These are phyloP conservation scores for Macropodus opercularis DNA, from an alignment of 2,797 vertebrate species.

Conservation along the genomic window DNA sequence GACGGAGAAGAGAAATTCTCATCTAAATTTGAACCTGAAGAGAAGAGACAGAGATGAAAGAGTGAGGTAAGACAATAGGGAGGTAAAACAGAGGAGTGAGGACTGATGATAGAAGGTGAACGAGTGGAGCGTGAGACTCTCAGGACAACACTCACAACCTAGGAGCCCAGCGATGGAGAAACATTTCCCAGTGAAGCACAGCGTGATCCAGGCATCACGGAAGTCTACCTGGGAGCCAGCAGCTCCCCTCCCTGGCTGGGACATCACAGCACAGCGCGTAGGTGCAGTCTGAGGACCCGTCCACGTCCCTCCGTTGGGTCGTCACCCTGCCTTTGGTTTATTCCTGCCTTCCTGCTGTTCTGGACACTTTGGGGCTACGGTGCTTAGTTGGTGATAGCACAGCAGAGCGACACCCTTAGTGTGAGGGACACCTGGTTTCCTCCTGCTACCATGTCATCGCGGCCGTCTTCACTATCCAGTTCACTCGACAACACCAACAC, in stretches of 20 bases:
- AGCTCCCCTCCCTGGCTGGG: constrained; percentile 72
- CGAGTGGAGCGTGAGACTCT: not conserved
- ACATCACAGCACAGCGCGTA: constrained; percentile 56
- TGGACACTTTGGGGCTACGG: too few species aligned
- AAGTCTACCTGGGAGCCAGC: constrained; percentile 57
- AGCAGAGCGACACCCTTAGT: too few species aligned
- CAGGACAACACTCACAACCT: constrained; percentile 4
- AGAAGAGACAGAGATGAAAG: constrained; percentile 39
- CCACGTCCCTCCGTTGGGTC: too few species aligned
- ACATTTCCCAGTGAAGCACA: constrained; percentile 26
- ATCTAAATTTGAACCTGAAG: constrained; percentile 81
- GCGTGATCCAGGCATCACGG: constrained; percentile 10
- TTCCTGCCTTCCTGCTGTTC: too few species aligned
- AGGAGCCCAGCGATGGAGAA: too few species aligned
- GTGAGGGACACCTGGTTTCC: too few species aligned
- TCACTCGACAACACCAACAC: too few species aligned
- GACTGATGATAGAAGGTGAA: constrained; percentile 18
- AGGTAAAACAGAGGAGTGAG: constrained; percentile 24
- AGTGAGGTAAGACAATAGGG: constrained; percentile 31
- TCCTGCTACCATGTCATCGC: too few species aligned
- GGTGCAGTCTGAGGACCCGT: not conserved
- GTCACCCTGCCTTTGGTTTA: too few species aligned
- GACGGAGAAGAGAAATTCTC: constrained; percentile 74
- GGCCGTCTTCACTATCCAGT: too few species aligned
- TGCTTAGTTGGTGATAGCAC: too few species aligned